Percentiles rank a stretch among this genome's conserved stretches.
Evolutionary conservation across 2,113 vertebrate genomes (phyloP).

Genomic region (Onychostruthus taczanowskii): DNA sequence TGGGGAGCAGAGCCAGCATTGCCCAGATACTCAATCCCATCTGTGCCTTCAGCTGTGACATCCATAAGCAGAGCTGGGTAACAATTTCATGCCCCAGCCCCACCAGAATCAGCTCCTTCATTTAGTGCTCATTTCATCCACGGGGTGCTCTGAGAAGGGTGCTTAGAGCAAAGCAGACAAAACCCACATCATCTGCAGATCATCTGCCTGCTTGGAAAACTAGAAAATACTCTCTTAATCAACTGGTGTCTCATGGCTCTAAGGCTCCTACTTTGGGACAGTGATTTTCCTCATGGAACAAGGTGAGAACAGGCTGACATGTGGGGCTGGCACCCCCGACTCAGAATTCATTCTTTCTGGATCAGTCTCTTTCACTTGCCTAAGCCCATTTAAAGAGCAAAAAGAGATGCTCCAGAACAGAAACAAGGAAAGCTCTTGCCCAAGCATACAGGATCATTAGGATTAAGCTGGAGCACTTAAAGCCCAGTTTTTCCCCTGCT

Average conservation of each 20-base stretch:
- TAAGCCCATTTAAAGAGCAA: background rate
- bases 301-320: background rate
- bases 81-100: background rate
- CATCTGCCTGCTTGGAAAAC: background rate
- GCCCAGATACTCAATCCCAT: background rate
- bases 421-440: background rate
- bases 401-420: background rate
- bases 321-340: background rate
- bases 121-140: background rate
- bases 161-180: background rate
- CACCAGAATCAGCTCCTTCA: background rate
- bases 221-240: background rate
- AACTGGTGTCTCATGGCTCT: background rate
- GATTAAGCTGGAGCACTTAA: background rate
- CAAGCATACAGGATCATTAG: background rate
- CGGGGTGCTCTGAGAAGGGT: background rate
- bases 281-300: background rate
- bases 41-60: background rate
- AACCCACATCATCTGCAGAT: rapidly evolving
- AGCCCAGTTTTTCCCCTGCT: background rate
- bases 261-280: background rate
- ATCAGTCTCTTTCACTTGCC: background rate
- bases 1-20: background rate
- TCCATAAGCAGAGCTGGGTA: background rate
- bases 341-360: background rate